Base-by-base conservation (phyloP, 2,797 vertebrate genomes). In the Yasuhikotakia modesta region DNA sequence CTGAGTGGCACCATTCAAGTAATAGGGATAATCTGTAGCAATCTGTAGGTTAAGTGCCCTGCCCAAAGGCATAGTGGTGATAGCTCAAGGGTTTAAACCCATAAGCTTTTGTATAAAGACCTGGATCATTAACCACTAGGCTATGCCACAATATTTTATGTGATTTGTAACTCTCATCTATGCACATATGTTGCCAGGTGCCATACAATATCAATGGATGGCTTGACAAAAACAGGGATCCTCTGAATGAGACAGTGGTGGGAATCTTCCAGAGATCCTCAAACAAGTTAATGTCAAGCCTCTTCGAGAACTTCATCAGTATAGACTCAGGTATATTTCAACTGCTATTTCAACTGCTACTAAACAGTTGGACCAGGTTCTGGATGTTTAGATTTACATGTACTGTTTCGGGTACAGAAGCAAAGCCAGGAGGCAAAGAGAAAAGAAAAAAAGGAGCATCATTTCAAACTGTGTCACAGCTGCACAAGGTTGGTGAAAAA, bases 171-270 rank as follows among this genome's bases (percentile, higher is more conserved):
- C 12, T 46, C 30, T 2, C 12, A 53, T 45, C 3, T 61, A 66
- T 53, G 13, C 21, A 5, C 3, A 63, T 64, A 4, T 70, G 22
- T 65, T 71, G 35, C 43, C 52, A 98, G 97, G 97, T 98, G 17
- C 96, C 97, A 0, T 98, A 98, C 81, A 98, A 93, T 87, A 96
- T 98, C 8, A 79, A 87, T 48, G 96, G 96, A 12, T 98, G 96
- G 97, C 88, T 98, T 82, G 95, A 98, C 69, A 98, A 98, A 84
- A 98, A 98, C 90, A 94, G 95, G 89, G 96, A 98, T 73, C 97
- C 96, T 1, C 89, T 98, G 85, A 98, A 97, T 22, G 96, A 97
- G 88, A 96, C 96, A 0, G 95, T 97, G 72, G 96, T 97, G 63
- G 2, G 79, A 0, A 87, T 95, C 76, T 98, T 98, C 90, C 95